Base-by-base conservation (phyloP, 2,113 vertebrate genomes). In the Tamias sibiricus region DNA sequence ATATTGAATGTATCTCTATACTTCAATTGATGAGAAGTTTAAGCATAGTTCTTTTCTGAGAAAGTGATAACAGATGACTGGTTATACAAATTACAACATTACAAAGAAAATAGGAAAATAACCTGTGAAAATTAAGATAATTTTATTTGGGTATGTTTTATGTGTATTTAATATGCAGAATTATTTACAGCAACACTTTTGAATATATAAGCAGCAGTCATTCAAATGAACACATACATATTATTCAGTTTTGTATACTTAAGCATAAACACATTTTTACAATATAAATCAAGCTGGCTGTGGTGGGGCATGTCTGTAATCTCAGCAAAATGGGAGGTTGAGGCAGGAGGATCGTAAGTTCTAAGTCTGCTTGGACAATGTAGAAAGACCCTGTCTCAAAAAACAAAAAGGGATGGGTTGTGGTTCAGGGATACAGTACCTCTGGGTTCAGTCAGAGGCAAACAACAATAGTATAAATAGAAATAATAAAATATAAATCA, bases 121-220 rank as follows among this genome's bases (percentile, higher is more conserved):
- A 81, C 81, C 26, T 75, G 54, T 40, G 81, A 95, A 66, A 80
- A 26, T 72, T 75, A 72, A 20, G 66, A 28, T 83, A 49, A 72
- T 87, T 79, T 91, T 91, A 74, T 26, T 72, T 85, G 10, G 32
- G 8, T 68, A 20, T 90, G 14, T 72, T 71, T 93, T 40, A 28
- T 93, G 30, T 87, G 22, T 80, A 49, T 91, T 83, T 89, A 77
- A 14, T 81, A 64, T 49, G 94, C n/a, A 71, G 14, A 96, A 87
- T 94, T 69, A 92, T 69, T 85, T 69, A 22, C 77, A 83, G 7
- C 14, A 26, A n/a, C 2, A 24, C 24, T 84, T 95, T 68, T 83
- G 35, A 59, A 42, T 64, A 76, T 74, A 49, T 47, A 68, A 68
- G 12, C 24, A 68, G 4, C 10, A 77, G 91, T 89, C 44, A 69